Conservation (phyloP, 2,888 invertebrate species). For the Scaptomyza parva region DNA sequence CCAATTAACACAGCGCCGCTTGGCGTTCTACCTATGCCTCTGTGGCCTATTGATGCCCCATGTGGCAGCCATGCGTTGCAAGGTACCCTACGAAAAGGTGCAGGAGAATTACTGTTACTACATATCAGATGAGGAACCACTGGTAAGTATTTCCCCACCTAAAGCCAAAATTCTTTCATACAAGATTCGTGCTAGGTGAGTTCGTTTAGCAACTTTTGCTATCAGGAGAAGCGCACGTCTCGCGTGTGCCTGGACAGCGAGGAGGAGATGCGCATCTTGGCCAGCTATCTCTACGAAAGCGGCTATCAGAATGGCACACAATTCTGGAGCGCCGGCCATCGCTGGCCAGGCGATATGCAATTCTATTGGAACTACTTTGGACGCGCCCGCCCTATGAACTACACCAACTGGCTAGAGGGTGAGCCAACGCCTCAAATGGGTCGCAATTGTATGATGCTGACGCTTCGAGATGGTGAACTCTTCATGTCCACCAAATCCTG, state of each 20-base stretch:
- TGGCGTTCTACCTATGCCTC: conserved; percentile 3
- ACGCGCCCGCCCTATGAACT: conserved; percentile 58
- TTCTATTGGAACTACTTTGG: conserved; percentile 76
- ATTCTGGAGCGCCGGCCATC: conserved; percentile 75
- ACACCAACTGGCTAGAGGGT: conserved; percentile 63
- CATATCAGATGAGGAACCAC: conserved; percentile 45
- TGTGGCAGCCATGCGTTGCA: conserved; percentile 47
- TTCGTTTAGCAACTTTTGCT: conserved; percentile 68
- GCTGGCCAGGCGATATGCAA: conserved; percentile 65
- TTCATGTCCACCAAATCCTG: conserved; percentile 66
- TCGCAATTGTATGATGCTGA: conserved; percentile 62
- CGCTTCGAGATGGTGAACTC: conserved; percentile 50
- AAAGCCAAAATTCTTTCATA: background rate
- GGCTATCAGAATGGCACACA: conserved; percentile 60
- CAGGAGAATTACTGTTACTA: conserved; percentile 63
- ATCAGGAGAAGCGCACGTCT: conserved; percentile 68
- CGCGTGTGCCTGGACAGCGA: conserved; percentile 68
- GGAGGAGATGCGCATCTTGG: conserved; percentile 65
- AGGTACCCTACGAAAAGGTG: conserved; percentile 64
- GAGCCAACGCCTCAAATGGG: conserved; percentile 66
- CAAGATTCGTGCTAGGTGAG: conserved; percentile 38
- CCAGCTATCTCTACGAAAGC: conserved; percentile 55
- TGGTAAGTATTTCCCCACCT: conserved; percentile 46
- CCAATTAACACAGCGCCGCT: conserved; percentile 5
- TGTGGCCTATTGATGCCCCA: conserved; percentile 7